A percentile compares a stretch with the other conserved stretches of the same genome.
phyloP scores from a whole-genome alignment of 1,140 invertebrate species.

The Zophobas atratus region DNA sequence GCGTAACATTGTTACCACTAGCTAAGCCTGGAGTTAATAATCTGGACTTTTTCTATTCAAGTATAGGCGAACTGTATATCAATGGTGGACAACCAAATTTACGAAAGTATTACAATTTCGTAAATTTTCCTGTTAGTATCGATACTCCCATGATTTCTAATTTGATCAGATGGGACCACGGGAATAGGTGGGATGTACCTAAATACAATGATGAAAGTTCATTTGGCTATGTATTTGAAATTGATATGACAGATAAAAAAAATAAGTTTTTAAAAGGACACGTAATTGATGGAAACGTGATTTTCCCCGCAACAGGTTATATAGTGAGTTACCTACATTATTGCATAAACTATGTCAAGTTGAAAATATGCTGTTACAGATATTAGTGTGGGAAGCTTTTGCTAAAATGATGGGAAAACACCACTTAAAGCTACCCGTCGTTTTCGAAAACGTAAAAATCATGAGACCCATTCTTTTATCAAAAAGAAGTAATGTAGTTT shows the following conservation, averaged over 20 bases:
- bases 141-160: conserved; percentile 82
- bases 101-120: conserved; percentile 74
- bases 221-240: conserved; percentile 64
- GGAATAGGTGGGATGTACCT: conserved; percentile 68
- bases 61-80: conserved; percentile 74
- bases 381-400: conserved; percentile 82
- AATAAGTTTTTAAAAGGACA: conserved; percentile 79
- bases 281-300: conserved; percentile 73
- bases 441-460: conserved; percentile 81
- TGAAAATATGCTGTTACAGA: conserved; percentile 71
- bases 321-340: conserved; percentile 2
- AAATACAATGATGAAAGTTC: conserved; percentile 1
- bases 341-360: too few relatives aligned
- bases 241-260: conserved; percentile 70
- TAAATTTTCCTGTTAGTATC: conserved; percentile 80
- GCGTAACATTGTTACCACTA: neutral
- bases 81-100: conserved; percentile 76
- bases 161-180: conserved; percentile 81
- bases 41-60: conserved; percentile 25
- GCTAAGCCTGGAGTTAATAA: conserved; percentile 23
- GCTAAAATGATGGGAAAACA: conserved; percentile 74
- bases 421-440: conserved; percentile 75
- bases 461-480: conserved; percentile 78
- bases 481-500: conserved; percentile 71
- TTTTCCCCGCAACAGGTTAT: conserved; percentile 32